These are phyloP conservation scores for Ataeniobius toweri DNA, from an alignment of 2,797 vertebrate genomes.

Conservation along the genomic window DNA sequence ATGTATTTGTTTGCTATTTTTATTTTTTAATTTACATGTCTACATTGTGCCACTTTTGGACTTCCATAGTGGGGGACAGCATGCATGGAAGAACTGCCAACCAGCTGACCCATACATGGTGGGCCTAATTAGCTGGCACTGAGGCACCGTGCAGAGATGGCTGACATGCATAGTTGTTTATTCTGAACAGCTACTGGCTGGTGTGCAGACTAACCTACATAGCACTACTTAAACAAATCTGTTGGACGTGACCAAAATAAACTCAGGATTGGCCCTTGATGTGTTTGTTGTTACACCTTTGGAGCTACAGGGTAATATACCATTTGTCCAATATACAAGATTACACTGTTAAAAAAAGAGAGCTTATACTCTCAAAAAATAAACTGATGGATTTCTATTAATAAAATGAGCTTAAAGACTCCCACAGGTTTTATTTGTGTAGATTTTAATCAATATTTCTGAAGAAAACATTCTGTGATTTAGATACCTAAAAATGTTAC, in stretches of 20 bases:
- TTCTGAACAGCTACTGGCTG: constrained; percentile 57
- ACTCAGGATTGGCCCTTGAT: constrained; percentile 4
- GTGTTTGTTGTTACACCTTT: not conserved
- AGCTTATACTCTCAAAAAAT: too few relatives aligned
- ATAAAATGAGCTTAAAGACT: too few relatives aligned
- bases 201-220: constrained; percentile 40
- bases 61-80: not conserved
- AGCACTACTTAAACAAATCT: constrained; percentile 59
- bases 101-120: constrained; percentile 51
- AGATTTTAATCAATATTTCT: not conserved
- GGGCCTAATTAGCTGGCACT: constrained; percentile 68
- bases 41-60: not conserved
- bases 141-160: constrained; percentile 51
- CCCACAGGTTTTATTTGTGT: too few relatives aligned
- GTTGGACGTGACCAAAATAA: constrained; percentile 12
- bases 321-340: too few relatives aligned
- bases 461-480: not conserved
- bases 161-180: constrained; percentile 61
- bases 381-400: too few relatives aligned
- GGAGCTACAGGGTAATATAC: not conserved
- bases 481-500: not conserved
- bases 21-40: too few relatives aligned
- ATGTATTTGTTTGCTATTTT: not conserved
- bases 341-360: too few relatives aligned
- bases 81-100: too few relatives aligned